Conservation (phyloP, 2,888 invertebrate genomes). For the Drosophila mimica region DNA sequence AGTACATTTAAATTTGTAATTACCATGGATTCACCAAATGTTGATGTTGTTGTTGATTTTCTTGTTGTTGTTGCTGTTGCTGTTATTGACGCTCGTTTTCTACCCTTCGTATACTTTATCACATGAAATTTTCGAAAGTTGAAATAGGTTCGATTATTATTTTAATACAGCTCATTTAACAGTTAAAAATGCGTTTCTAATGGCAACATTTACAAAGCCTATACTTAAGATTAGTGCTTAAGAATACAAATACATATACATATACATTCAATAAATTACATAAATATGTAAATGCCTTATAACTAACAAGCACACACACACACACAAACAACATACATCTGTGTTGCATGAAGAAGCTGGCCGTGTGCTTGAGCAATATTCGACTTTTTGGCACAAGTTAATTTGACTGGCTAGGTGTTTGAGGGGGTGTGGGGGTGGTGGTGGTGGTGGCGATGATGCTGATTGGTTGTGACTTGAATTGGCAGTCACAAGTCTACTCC, state of each 20-base stretch:
- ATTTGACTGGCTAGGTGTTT: conserved; percentile 72
- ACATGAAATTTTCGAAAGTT: conserved; percentile 79
- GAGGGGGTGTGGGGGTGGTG: background rate
- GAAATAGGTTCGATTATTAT: conserved; percentile 49
- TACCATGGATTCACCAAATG: conserved; percentile 57
- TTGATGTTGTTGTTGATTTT: conserved; percentile 23
- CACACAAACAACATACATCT: conserved; percentile 3
- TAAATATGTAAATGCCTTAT: conserved; percentile 56
- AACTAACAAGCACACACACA: conserved; percentile 57
- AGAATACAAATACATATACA: conserved; percentile 43
- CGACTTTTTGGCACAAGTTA: conserved; percentile 83
- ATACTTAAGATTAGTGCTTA: conserved; percentile 62
- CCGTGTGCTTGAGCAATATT: conserved; percentile 74
- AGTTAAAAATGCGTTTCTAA: conserved; percentile 76
- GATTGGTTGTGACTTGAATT: conserved; percentile 18
- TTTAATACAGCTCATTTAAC: conserved; percentile 53
- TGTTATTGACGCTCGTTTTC: conserved; percentile 27
- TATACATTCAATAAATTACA: conserved; percentile 65
- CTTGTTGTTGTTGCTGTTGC: conserved; percentile 28
- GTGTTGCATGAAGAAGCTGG: conserved; percentile 35
- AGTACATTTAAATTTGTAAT: conserved; percentile 71
- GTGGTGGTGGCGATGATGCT: conserved; percentile 5
- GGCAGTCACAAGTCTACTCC: conserved; percentile 61
- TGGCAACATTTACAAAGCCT: conserved; percentile 80
- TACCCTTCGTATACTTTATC: conserved; percentile 74